These are phyloP conservation scores for Enteromius fasciolatus DNA, from an alignment of 2,797 vertebrate genomes.

Conservation along the genomic window DNA sequence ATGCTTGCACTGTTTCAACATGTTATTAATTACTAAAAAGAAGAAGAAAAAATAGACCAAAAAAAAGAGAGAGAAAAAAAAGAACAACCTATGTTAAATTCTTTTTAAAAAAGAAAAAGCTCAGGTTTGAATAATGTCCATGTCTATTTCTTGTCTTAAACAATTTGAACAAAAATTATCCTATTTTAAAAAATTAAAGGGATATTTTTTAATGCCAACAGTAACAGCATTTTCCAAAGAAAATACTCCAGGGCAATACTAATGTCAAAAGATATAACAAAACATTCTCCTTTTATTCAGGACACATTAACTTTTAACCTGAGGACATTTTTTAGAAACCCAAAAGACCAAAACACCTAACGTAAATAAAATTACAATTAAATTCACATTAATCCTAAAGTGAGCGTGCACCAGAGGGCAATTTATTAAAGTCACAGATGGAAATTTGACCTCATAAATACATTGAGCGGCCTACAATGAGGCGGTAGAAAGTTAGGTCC, in stretches of 20 bases:
- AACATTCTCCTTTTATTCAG: constrained; percentile 66
- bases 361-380: constrained; percentile 72
- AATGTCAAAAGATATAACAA: constrained; percentile 66
- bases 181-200: not conserved
- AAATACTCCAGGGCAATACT: constrained; percentile 59
- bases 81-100: not conserved
- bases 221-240: constrained; percentile 59
- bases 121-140: constrained; percentile 58
- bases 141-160: constrained; percentile 60
- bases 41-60: not conserved
- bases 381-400: constrained; percentile 70
- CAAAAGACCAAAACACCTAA: constrained; percentile 65
- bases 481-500: constrained; percentile 57
- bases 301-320: constrained; percentile 59
- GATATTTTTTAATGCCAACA: constrained; percentile 45
- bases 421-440: constrained; percentile 65
- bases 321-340: constrained; percentile 60
- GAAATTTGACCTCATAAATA: constrained; percentile 57
- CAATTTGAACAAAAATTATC: constrained; percentile 63
- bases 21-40: not conserved
- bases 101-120: constrained; percentile 49
- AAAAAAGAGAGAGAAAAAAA: not conserved
- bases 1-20: not conserved
- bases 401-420: constrained; percentile 56
- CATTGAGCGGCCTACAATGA: constrained; percentile 54